These are phyloP conservation scores for Eospalax fontanierii DNA, from an alignment of 2,797 vertebrate species.

Conservation along the genomic window DNA sequence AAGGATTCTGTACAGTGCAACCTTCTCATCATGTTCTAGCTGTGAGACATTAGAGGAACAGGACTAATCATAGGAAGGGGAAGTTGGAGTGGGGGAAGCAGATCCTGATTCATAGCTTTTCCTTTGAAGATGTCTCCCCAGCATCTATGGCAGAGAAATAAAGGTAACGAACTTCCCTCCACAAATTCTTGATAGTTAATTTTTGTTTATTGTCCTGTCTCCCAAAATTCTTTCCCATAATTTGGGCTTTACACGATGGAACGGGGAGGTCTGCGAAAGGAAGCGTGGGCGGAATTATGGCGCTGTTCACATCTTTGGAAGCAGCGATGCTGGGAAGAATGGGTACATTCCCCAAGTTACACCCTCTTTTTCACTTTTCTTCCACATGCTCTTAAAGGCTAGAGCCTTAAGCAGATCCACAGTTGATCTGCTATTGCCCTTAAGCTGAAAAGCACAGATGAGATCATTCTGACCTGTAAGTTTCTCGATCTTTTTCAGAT, in stretches of 20 bases:
- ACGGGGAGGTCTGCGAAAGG: background rate
- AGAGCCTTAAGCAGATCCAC: background rate
- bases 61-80: background rate
- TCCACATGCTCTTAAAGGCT: slow-evolving; percentile 4
- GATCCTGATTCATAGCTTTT: slow-evolving; percentile 37
- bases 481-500: slow-evolving; percentile 58
- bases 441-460: background rate
- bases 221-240: no score
- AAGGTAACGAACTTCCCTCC: no score
- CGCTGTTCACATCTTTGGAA: background rate
- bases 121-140: slow-evolving; percentile 2
- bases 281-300: background rate
- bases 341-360: background rate
- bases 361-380: no score
- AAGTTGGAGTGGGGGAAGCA: slow-evolving; percentile 1
- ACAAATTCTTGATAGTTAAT: no score
- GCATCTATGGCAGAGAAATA: no score
- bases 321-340: no score
- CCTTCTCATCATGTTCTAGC: no score
- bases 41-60: background rate
- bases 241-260: slow-evolving; percentile 12
- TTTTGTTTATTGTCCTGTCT: no score
- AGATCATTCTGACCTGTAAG: slow-evolving; percentile 69
- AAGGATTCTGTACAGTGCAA: no score
- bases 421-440: slow-evolving; percentile 4